phyloP scores from a whole-genome alignment of 2,888 invertebrate genomes.

The Nomada lathburiana region DNA sequence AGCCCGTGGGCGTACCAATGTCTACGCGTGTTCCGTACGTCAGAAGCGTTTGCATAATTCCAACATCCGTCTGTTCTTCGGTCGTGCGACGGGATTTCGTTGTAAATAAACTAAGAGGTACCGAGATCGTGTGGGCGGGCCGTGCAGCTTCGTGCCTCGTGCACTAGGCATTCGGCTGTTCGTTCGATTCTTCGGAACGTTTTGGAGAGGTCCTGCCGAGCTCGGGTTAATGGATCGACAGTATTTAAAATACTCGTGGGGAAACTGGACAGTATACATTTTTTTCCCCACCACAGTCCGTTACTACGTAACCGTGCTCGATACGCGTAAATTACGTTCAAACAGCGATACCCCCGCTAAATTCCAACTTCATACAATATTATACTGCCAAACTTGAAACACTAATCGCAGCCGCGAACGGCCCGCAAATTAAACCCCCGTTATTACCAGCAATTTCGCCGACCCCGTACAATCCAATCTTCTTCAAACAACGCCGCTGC shows the following conservation, averaged over 20 bases:
- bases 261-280: too few relatives aligned
- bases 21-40: slow-evolving; percentile 25
- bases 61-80: slow-evolving; percentile 1
- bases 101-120: slow-evolving; percentile 31
- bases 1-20: slow-evolving; percentile 13
- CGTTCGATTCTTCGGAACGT: neutral
- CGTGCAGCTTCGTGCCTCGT: neutral
- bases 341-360: too few relatives aligned
- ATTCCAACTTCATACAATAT: too few relatives aligned
- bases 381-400: too few relatives aligned
- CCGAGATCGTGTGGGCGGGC: slow-evolving; percentile 23
- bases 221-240: too few relatives aligned
- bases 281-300: too few relatives aligned
- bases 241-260: too few relatives aligned
- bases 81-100: slow-evolving; percentile 24
- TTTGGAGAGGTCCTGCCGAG: too few relatives aligned
- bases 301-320: too few relatives aligned
- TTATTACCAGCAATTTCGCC: neutral
- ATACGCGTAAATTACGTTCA: too few relatives aligned
- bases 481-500: neutral
- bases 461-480: neutral
- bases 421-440: neutral
- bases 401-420: neutral
- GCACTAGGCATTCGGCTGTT: neutral
- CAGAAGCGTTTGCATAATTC: slow-evolving; percentile 64